A percentile compares a stretch with the other conserved stretches of the same genome.
phyloP scores from a whole-genome alignment of 1,140 invertebrate genomes.

The Aphis gossypii region DNA sequence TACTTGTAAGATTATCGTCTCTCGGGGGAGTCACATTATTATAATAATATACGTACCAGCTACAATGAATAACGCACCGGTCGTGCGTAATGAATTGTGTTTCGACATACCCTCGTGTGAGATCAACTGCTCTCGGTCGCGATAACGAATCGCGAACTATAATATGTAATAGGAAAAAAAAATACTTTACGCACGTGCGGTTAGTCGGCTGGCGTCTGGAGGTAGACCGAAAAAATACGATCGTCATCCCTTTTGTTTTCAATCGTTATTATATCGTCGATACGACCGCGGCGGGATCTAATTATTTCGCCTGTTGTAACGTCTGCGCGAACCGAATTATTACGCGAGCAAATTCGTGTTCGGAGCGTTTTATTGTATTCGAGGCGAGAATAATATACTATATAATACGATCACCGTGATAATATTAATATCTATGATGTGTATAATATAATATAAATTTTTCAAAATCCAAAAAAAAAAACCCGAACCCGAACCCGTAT shows the following conservation, averaged over 20 bases:
- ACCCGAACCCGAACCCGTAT: neutral
- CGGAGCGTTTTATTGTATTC: neutral
- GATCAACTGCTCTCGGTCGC: neutral
- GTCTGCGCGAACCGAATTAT: neutral
- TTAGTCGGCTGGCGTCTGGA: neutral
- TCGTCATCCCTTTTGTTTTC: neutral
- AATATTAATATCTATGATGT: neutral
- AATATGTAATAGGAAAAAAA: neutral
- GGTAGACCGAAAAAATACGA: neutral
- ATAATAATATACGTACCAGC: too few species aligned
- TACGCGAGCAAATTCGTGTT: neutral
- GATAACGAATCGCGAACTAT: neutral
- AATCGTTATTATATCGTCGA: neutral
- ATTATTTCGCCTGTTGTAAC: neutral
- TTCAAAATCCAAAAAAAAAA: neutral
- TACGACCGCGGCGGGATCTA: neutral
- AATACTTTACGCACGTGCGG: neutral
- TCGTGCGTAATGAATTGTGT: neutral
- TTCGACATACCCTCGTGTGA: neutral
- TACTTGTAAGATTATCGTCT: too few species aligned
- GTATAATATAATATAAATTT: neutral
- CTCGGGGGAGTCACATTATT: neutral
- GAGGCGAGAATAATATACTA: neutral
- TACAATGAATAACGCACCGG: neutral
- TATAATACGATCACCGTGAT: neutral